Evolutionary conservation across 2,113 vertebrate genomes (phyloP), one percentile per base, ranked within the genome.

Genomic region (Apodemus sylvaticus): DNA sequence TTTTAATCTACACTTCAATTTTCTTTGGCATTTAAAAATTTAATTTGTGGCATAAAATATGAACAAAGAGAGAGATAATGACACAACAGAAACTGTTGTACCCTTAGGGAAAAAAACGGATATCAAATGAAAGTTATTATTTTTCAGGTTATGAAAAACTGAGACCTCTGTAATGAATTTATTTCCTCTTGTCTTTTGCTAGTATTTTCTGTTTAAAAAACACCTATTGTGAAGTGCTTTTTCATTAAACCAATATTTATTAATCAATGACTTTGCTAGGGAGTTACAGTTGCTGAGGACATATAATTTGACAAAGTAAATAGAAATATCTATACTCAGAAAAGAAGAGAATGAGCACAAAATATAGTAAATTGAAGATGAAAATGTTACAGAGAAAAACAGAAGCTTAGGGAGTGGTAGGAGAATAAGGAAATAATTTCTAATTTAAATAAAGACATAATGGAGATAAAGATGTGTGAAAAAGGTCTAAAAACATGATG

Each of bases 181-280:
- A 51, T 78, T 78, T 34, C 29, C 51, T 31, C 24, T 51, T 78
- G 14, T 51, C 19, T 45, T 51, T 51, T 78, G 26, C 29, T 48
- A 78, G 34, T 34, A 51, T 51, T 66, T 74, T n/a, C 58, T 45
- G 16, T 16, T 55, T 36, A 71, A 91, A 11, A 71, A 91, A 64
- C 3, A 45, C 13, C 13, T 94, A 68, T 19, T 93, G 29, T 66
- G 17, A 93, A 51, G 39, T 51, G 13, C 12, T 93, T 48, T 95
- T 70, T 77, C 42, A 95, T 62, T 60, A 58, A 89, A 45, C 34
- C 16, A 82, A 39, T 78, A 94, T 88, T 51, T 83, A 91, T 77
- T 91, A 86, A 74, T 62, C 74, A 96, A 31, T 89, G 39, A 73
- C 58, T 48, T 42, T 90, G 36, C 22, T 36, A 95, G 48, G n/a